Evolutionary conservation across 1,140 invertebrate genomes (phyloP), one percentile per base, ranked within the genome.

Genomic region (Calycopis cecrops): DNA sequence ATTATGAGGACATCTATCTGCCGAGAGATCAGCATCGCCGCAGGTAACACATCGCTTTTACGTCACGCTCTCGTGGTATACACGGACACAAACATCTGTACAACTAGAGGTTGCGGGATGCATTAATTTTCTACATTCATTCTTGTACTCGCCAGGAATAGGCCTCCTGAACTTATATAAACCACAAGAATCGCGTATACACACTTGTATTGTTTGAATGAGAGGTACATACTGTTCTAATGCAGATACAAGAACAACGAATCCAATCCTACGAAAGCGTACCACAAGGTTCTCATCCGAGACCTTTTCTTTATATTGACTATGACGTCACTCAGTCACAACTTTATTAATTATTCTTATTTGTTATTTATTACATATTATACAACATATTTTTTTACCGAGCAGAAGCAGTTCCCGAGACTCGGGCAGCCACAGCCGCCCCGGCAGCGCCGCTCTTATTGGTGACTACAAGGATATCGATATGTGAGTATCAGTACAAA

Each of bases 1-100:
- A 93, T 67, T 94, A 94, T 66, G 93, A 94, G 75, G 93, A 94
- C 57, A 93, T 94, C 40, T 93, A 93, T 72, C 65, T 91, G 63
- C 89, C 93, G 9, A 85, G 91, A 28, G 91, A 92, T 57, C 88
- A 73, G 16, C 73, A 70, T 53, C 68, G 76, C 34, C 60, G 71
- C 52, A 84, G 82, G 80, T 83, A 57, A 11, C 9, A 9, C 16
- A 9, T 16, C 17, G 12, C 9, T 16, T 42, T 16, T 42, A 16
- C 14, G 4, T 42, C 14, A 14, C 3, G 4, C 9, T 28, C 21
- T 28, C 21, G 21, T 28, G 38, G 4, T 38, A 12, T 12, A n/a
- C 4, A 6, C 38, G 1, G 21, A 28, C 21, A 28, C 21, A n/a
- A n/a, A n/a, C n/a, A n/a, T n/a, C n/a, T n/a, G n/a, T n/a, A n/a